Evolutionary conservation across 2,113 vertebrate species (phyloP).

Genomic region (Phylloscopus trochilus): DNA sequence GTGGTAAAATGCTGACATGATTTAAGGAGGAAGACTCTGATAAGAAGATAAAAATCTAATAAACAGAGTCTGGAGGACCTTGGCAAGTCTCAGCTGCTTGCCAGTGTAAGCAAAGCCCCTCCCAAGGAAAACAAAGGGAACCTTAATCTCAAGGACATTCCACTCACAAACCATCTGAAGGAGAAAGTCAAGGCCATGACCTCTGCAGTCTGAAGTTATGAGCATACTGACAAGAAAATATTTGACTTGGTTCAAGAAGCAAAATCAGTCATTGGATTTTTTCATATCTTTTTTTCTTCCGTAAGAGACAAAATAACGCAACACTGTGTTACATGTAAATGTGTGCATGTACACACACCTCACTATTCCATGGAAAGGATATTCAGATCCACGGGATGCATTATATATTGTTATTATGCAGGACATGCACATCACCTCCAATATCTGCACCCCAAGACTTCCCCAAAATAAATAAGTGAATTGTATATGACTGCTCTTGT

Average conservation of each 20-base stretch:
- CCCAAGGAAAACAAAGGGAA: constrained; percentile 81
- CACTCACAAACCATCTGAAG: constrained; percentile 78
- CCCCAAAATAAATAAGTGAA: neutral
- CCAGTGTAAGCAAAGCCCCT: constrained; percentile 82
- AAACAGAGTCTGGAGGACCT: constrained; percentile 84
- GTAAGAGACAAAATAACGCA: constrained; percentile 52
- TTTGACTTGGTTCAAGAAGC: constrained; percentile 82
- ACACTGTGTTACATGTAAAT: neutral
- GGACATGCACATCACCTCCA: neutral
- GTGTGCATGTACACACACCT: neutral
- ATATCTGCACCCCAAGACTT: neutral
- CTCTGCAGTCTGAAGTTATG: constrained; percentile 78
- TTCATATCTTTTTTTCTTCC: constrained; percentile 69
- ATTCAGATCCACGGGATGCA: neutral
- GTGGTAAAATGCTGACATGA: constrained; percentile 83
- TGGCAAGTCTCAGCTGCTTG: constrained; percentile 74
- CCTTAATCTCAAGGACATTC: constrained; percentile 78
- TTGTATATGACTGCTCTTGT: neutral
- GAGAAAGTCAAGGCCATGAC: constrained; percentile 78
- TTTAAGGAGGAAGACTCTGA: constrained; percentile 83
- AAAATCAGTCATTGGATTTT: constrained; percentile 75
- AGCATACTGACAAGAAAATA: constrained; percentile 81
- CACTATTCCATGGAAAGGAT: neutral
- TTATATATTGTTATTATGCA: neutral
- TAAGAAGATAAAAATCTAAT: constrained; percentile 88